Evolutionary conservation across 35 echinoderm and acorn worm genomes (phyloP), one percentile per base, ranked within the genome.

Genomic region (Eucidaris tribuloides): DNA sequence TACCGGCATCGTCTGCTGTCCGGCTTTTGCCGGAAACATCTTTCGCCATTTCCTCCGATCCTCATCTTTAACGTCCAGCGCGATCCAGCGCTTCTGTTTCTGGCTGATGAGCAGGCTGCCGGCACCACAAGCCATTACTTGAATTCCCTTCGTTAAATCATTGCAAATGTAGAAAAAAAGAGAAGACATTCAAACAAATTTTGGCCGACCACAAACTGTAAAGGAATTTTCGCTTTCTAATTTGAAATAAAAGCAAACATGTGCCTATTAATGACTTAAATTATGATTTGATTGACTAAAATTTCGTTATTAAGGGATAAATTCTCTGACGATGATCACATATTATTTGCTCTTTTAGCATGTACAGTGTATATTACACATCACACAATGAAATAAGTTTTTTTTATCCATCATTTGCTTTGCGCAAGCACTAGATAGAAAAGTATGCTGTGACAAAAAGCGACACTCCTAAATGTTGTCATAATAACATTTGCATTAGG

Each of bases 41-140:
- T 40, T 36, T 44, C 44, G 9, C 37, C n/a, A 44, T 23, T 74
- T 33, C 38, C 41, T 9, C 48, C 48, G 9, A 14, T 74, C 68
- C 11, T 74, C 41, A 0, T 44, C 44, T 33, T 33, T 74, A 22
- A 74, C 15, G 13, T 74, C 68, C 68, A 74, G 41, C 37, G 38
- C 35, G 35, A 40, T 74, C 68, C 68, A 74, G 68, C 68, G 68
- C 68, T 74, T 74, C 41, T 74, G 68, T 23, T 74, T 40, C 36
- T 33, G 68, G 41, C 68, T 74, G 68, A 74, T 44, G 11, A 74
- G 35, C 24, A 7, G 68, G 68, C 20, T 74, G 68, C 68, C 68
- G 38, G 41, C 68, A 74, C 68, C 34, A 36, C 29, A 74, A 19
- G 68, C 64, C 64, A 68, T 68, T 68, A 34, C 37, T 44, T 22